Percentiles rank a stretch among this genome's conserved stretches.
phyloP scores from a whole-genome alignment of 2,888 invertebrate genomes.

The Branchipolynoe longqiensis region DNA sequence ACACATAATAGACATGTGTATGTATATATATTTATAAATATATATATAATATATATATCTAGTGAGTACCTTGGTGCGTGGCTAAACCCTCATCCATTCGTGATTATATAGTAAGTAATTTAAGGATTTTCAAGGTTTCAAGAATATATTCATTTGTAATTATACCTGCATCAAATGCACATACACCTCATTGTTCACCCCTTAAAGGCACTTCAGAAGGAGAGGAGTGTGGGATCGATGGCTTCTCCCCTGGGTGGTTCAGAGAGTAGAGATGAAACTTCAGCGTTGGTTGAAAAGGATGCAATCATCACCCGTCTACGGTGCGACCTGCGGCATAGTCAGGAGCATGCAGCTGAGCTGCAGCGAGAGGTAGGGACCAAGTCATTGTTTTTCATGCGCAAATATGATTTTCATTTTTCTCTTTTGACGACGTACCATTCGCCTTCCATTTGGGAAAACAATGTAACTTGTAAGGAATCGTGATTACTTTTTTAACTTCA shows the following conservation, averaged over 20 bases:
- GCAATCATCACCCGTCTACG: slow-evolving; percentile 66
- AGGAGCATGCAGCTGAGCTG: slow-evolving; percentile 74
- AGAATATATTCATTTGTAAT: neutral
- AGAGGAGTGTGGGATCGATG: slow-evolving; percentile 57
- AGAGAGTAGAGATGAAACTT: neutral
- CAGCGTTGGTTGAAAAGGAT: slow-evolving; percentile 62
- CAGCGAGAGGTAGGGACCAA: slow-evolving; percentile 73
- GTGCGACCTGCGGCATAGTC: slow-evolving; percentile 73
- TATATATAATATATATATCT: neutral
- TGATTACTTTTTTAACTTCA: too few relatives aligned
- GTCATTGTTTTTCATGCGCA: too few relatives aligned
- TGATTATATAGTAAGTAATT: too few relatives aligned
- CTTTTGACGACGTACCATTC: too few relatives aligned
- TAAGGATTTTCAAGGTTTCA: too few relatives aligned
- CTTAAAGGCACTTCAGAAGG: slow-evolving; percentile 55
- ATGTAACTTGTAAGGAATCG: too few relatives aligned
- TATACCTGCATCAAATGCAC: neutral
- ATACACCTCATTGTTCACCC: neutral
- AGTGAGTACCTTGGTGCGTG: too few relatives aligned
- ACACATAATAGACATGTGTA: neutral
- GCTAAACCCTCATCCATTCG: too few relatives aligned
- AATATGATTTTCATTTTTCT: too few relatives aligned
- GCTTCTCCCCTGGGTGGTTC: slow-evolving; percentile 32
- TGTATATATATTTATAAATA: neutral
- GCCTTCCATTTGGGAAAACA: too few relatives aligned